phyloP scores from a whole-genome alignment of 2,797 vertebrate species.

The Danionella dracula region DNA sequence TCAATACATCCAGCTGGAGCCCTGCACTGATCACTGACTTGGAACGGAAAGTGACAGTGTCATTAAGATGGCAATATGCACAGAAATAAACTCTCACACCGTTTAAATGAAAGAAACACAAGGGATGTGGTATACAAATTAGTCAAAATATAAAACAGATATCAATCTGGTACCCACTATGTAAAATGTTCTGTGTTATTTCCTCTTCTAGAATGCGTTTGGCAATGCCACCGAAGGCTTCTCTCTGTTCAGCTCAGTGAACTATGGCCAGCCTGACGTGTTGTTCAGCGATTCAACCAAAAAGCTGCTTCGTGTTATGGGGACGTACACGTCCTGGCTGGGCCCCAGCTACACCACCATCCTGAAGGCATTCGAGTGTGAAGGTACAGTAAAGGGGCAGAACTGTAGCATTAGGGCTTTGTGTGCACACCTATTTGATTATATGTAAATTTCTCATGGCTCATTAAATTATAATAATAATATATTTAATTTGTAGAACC shows the following conservation, averaged over 20 bases:
- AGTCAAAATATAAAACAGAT: neutral
- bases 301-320: conserved; percentile 72
- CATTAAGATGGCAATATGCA: neutral
- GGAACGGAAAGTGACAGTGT: conserved; percentile 5
- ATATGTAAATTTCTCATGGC: no score
- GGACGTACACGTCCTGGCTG: conserved; percentile 73
- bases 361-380: conserved; percentile 75
- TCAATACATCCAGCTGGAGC: conserved; percentile 11
- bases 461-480: no score
- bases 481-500: no score
- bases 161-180: neutral
- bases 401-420: no score
- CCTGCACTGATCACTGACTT: conserved; percentile 30
- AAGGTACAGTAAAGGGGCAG: conserved; percentile 59
- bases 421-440: no score
- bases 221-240: conserved; percentile 66
- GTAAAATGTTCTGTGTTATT: neutral
- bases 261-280: conserved; percentile 66
- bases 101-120: neutral
- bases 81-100: neutral
- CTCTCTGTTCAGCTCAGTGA: conserved; percentile 70
- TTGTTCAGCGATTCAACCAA: conserved; percentile 72
- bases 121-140: neutral
- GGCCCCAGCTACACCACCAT: conserved; percentile 68
- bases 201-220: conserved; percentile 63